Evolutionary conservation across 2,797 vertebrate species (phyloP).

Genomic region (Erpetoichthys calabaricus): DNA sequence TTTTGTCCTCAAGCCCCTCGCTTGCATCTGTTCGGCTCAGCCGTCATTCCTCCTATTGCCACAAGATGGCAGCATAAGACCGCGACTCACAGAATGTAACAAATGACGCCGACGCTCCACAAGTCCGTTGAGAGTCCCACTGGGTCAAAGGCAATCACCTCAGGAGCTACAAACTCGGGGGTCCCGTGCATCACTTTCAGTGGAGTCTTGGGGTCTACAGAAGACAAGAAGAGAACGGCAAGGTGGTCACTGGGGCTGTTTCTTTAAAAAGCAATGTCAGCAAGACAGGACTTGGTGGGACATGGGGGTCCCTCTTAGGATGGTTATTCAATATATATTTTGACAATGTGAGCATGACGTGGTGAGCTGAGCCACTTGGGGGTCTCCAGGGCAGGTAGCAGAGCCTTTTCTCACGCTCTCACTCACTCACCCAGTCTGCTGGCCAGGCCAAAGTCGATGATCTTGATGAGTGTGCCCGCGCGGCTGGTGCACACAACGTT

Average conservation of each 20-base stretch:
- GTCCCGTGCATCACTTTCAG: conserved; percentile 73
- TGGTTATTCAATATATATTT: no score
- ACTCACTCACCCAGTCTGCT: conserved; percentile 47
- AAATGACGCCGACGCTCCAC: conserved; percentile 82
- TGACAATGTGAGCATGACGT: no score
- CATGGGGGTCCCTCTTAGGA: background rate
- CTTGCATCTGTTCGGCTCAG: no score
- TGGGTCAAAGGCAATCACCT: conserved; percentile 69
- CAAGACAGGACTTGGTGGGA: background rate
- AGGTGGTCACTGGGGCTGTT: no score
- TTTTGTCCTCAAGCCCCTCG: no score
- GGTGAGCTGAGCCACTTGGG: no score
- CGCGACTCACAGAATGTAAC: conserved; percentile 71
- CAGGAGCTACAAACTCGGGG: conserved; percentile 77
- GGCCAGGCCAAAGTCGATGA: conserved; percentile 75
- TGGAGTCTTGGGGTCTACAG: conserved; percentile 40
- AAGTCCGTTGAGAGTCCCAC: conserved; percentile 58
- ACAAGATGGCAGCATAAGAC: no score
- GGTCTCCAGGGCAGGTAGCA: background rate
- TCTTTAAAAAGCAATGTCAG: background rate
- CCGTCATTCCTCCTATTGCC: no score
- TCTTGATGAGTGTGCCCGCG: conserved; percentile 56
- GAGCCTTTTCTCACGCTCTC: background rate
- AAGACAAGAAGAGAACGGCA: background rate
- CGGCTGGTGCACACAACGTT: conserved; percentile 70